Evolutionary conservation across 1,140 invertebrate species (phyloP), one percentile per base, ranked within the genome.

Genomic region (Lethrus apterus): DNA sequence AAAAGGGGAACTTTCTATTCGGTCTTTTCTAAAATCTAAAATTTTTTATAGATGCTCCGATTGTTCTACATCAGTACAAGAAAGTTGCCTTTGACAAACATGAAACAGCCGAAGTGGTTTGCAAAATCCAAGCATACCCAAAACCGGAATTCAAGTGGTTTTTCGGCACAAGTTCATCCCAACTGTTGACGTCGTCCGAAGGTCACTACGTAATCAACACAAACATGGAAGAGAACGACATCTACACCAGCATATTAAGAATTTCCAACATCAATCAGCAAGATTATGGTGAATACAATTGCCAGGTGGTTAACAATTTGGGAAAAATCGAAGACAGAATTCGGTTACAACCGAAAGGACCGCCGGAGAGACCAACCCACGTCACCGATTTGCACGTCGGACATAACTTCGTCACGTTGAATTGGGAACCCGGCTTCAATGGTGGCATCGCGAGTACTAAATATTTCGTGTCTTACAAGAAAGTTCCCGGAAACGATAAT

Each of bases 91-190:
- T 83, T 54, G 89, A 93, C 63, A 61, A 89, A 1, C 70, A 77
- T 8, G 89, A 93, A 62, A 85, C 78, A 0, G 91, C 89, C 0
- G 80, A 88, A 62, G 82, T 95, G 7, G 75, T 83, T 2, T 95
- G 92, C 65, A 80, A 84, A 60, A 88, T 94, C 2, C 87, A 92
- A 63, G 89, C 91, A 0, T 94, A 89, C 68, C 92, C 91, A 0
- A 84, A 86, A 58, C 89, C 90, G 0, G 86, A 89, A 58, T 93
- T 94, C 65, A 87, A 93, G 55, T 95, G 91, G 91, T 88, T 78
- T 51, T 91, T 80, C 51, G 82, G 79, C 4, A 78, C 77, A 0
- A 86, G 86, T 58, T 69, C 73, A 0, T 78, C 81, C 0, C 80
- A 82, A 0, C 65, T 88, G 7, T 76, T 83, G 46, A 80, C 80